phyloP scores from a whole-genome alignment of 2,888 invertebrate species.

The Sepiola atlantica region DNA sequence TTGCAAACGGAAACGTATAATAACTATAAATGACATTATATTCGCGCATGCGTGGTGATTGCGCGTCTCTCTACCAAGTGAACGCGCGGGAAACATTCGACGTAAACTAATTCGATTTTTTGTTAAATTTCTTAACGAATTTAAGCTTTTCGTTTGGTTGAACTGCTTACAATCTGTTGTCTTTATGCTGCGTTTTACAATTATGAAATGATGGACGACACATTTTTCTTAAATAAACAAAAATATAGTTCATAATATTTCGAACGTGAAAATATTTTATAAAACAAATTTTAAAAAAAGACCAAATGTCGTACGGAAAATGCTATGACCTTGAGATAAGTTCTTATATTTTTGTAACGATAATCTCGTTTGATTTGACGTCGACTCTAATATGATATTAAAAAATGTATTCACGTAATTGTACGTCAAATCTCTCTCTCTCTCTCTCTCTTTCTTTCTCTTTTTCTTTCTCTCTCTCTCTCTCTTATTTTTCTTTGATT shows the following conservation, averaged over 20 bases:
- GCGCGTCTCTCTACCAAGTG: background rate
- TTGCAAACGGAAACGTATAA: background rate
- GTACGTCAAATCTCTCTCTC: too few relatives aligned
- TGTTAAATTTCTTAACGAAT: background rate
- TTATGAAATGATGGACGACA: background rate
- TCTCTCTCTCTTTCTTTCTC: constrained; percentile 1
- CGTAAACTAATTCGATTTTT: background rate
- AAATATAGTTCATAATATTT: too few relatives aligned
- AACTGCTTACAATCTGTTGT: background rate
- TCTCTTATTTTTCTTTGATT: background rate
- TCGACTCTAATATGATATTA: too few relatives aligned
- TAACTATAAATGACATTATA: background rate
- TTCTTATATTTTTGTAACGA: too few relatives aligned
- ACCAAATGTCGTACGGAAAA: too few relatives aligned
- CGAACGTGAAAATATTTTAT: too few relatives aligned
- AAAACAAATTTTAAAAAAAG: too few relatives aligned
- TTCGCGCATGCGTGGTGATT: background rate
- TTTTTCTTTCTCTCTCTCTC: background rate
- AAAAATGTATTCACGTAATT: too few relatives aligned
- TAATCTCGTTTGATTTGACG: too few relatives aligned
- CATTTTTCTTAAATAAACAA: too few relatives aligned
- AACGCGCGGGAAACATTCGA: background rate
- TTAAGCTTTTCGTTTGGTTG: too few relatives aligned
- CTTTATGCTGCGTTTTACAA: background rate
- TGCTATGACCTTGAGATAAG: too few relatives aligned